Conservation (phyloP, 2,888 invertebrate species). For the Cheilosia scutellata region DNA sequence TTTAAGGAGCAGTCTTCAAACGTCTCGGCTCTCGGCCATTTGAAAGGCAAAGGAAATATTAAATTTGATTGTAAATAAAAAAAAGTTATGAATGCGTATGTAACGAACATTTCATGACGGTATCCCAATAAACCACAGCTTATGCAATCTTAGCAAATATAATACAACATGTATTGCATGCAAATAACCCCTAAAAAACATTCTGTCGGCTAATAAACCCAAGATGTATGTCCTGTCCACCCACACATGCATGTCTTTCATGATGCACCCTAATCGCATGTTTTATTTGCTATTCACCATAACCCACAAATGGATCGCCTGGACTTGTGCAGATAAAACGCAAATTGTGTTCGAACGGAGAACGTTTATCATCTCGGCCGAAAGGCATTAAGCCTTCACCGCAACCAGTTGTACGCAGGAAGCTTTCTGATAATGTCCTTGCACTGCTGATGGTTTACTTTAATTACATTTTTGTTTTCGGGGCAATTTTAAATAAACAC, state of each 20-base stretch:
- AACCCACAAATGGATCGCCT: conserved; percentile 22
- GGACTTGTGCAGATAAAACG: conserved; percentile 54
- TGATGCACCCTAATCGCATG: conserved; percentile 42
- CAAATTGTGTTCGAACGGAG: conserved; percentile 50
- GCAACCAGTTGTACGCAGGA: conserved; percentile 17
- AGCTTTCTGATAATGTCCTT: conserved; percentile 8
- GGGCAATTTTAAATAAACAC: conserved; percentile 23
- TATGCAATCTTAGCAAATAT: no score
- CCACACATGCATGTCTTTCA: neutral
- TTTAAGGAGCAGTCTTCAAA: no score
- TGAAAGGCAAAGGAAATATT: no score
- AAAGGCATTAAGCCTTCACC: conserved; percentile 12
- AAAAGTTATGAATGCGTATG: no score
- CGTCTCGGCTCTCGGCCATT: no score
- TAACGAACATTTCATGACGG: no score
- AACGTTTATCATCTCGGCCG: neutral
- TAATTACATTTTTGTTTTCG: conserved; percentile 22
- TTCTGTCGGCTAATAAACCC: conserved; percentile 38
- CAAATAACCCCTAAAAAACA: conserved; percentile 6
- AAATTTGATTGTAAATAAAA: no score
- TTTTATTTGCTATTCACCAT: conserved; percentile 4
- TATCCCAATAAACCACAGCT: no score
- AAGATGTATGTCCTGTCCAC: conserved; percentile 16
- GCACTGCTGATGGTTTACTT: conserved; percentile 19
- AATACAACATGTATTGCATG: neutral